Base-by-base conservation (phyloP, 2,888 invertebrate species). In the Herminia tarsipennalis region DNA sequence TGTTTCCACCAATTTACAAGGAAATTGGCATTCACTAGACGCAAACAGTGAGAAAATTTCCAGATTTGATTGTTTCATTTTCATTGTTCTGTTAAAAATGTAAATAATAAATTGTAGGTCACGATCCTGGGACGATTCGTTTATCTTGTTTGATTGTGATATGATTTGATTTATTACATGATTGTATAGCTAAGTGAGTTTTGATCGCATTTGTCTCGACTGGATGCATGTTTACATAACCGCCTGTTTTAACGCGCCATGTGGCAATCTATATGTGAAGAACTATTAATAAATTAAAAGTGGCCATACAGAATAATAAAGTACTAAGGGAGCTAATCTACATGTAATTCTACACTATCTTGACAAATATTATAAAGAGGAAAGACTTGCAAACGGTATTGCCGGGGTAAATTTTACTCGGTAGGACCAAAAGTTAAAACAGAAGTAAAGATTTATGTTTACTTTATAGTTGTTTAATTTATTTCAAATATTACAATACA, bases 1-100 rank as follows among this genome's bases (percentile, higher is more conserved):
- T 36, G 48, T 66, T 59, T 50, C 68, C 60, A 48, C 44, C 47
- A 59, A 64, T 59, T 59, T 45, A 35, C 34, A 46, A 56, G 51
- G 67, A 67, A 59, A 65, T 64, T 67, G 53, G 38, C 35, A 13
- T 51, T 64, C 30, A 34, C 34, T 24, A 51, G 46, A 45, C 27
- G 12, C 39, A 55, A 55, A 63, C 67, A 63, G 44, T 49, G 51
- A 49, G 47, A 49, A 55, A 49, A 66, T 52, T 56, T 24, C n/a
- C 28, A 40, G 44, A 40, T 45, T 32, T 42, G 45, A 35, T 40
- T 54, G 44, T 42, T 55, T 52, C 46, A 56, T 56, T 46, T 50
- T 50, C 38, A 52, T 56, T 44, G 9, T 50, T 40, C 33, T 47
- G 29, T 27, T 17, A 13, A 34, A 34, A 22, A 34, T 9, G 47